Base-by-base conservation (phyloP, 2,113 vertebrate species). In the Barnardius zonarius region DNA sequence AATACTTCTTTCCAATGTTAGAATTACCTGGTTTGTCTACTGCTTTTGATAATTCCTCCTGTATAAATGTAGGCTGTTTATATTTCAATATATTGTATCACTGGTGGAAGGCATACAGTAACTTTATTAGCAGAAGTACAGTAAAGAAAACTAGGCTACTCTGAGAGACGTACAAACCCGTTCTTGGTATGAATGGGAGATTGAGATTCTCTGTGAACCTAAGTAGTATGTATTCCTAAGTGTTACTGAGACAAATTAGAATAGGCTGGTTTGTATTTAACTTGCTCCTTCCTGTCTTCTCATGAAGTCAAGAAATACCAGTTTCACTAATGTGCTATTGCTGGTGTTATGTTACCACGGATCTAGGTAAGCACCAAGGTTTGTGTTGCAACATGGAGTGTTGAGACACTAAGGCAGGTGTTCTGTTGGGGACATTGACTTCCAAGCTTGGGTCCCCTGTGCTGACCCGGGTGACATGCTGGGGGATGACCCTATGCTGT, bases 211-310 rank as follows among this genome's bases (percentile, higher is more conserved):
- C 11, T 30, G 49, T n/a, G 49, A 57, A 35, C 55, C 27, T 83
- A 13, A 57, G 61, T 59, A 70, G 19, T 46, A 6, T 44, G 0
- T 61, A 23, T 76, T 86, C 55, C 64, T 77, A 55, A 86, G 73
- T 0, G 0, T 86, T 73, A 72, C 78, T 73, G 84, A 46, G 39
- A 64, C 24, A 87, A 39, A 63, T 63, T 69, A 37, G 69, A 64
- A 66, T 48, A 35, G 43, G 24, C 51, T 68, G 51, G 8, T 5
- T 72, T 49, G 30, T 76, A 13, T 92, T 63, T 86, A 62, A 95
- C 93, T 80, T 92, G 93, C 46, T 83, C n/a, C 35, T 92, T 91
- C 90, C 31, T 70, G 87, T 77, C 75, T 73, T 85, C 81, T 76
- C 2, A 0, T 30, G 49, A 59, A 86, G 91, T 93, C 95, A 88